Conservation (phyloP, 1,140 invertebrate genomes). For the Pentalonia nigronervosa region DNA sequence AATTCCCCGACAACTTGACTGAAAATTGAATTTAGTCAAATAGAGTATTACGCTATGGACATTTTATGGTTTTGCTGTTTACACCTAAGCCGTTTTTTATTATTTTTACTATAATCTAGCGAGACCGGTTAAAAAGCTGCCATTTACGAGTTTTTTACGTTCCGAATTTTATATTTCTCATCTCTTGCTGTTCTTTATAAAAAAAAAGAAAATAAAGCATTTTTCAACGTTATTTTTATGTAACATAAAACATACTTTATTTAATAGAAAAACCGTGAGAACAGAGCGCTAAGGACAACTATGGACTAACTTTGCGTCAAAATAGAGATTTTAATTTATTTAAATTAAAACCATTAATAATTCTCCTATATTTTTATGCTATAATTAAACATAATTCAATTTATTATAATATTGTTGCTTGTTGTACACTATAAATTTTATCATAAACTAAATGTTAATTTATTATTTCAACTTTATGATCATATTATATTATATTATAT, state of each 20-base stretch:
- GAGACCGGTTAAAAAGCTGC: background rate
- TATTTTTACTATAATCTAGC: background rate
- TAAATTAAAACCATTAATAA: background rate
- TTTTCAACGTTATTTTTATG: background rate
- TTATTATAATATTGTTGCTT: background rate
- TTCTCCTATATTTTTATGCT: background rate
- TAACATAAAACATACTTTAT: background rate
- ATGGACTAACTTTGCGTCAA: background rate
- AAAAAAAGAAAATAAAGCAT: background rate
- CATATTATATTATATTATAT: too few relatives aligned
- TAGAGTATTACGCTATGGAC: background rate
- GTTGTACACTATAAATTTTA: background rate
- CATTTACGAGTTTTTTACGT: background rate
- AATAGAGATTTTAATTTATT: background rate
- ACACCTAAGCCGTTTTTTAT: slow-evolving; percentile 13
- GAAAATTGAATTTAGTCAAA: background rate
- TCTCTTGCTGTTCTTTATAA: background rate
- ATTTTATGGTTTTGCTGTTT: background rate
- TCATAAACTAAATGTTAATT: background rate
- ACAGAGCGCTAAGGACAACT: too few relatives aligned
- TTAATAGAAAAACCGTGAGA: background rate
- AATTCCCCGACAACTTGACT: background rate
- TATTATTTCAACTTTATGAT: background rate
- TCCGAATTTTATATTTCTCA: background rate
- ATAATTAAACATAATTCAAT: background rate